Conservation (phyloP, 1,140 invertebrate genomes). For the Drosophila fuyamai region DNA sequence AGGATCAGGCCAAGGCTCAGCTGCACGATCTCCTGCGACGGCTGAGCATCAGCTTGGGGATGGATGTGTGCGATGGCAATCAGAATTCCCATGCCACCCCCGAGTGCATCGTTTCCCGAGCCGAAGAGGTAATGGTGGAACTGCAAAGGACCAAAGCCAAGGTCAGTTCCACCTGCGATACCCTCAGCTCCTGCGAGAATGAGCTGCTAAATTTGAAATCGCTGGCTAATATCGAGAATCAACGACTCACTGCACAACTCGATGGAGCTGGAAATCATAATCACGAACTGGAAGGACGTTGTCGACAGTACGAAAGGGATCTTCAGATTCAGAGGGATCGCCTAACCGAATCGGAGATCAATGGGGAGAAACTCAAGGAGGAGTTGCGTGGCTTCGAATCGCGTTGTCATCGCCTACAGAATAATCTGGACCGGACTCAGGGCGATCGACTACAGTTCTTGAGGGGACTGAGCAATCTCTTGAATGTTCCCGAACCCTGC, state of each 20-base stretch:
- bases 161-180: slow-evolving; percentile 81
- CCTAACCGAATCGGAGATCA: slow-evolving; percentile 78
- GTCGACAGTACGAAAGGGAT: slow-evolving; percentile 79
- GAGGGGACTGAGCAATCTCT: slow-evolving; percentile 64
- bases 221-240: slow-evolving; percentile 78
- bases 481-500: slow-evolving; percentile 87
- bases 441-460: slow-evolving; percentile 79
- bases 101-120: slow-evolving; percentile 89
- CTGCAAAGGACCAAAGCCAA: slow-evolving; percentile 86
- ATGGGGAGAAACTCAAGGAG: slow-evolving; percentile 80
- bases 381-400: slow-evolving; percentile 83
- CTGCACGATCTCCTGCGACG: slow-evolving; percentile 89
- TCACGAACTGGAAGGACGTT: slow-evolving; percentile 78
- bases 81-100: slow-evolving; percentile 86
- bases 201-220: slow-evolving; percentile 79
- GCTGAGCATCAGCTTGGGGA: slow-evolving; percentile 88
- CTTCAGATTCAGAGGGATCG: slow-evolving; percentile 79
- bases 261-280: slow-evolving; percentile 76
- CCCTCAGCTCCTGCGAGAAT: slow-evolving; percentile 77
- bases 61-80: slow-evolving; percentile 87
- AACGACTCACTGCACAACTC: slow-evolving; percentile 73
- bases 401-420: slow-evolving; percentile 80
- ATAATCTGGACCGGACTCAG: slow-evolving; percentile 77
- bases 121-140: slow-evolving; percentile 90
- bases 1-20: slow-evolving; percentile 88